phyloP scores from a whole-genome alignment of 2,113 vertebrate species.

The Stegostoma tigrinum region DNA sequence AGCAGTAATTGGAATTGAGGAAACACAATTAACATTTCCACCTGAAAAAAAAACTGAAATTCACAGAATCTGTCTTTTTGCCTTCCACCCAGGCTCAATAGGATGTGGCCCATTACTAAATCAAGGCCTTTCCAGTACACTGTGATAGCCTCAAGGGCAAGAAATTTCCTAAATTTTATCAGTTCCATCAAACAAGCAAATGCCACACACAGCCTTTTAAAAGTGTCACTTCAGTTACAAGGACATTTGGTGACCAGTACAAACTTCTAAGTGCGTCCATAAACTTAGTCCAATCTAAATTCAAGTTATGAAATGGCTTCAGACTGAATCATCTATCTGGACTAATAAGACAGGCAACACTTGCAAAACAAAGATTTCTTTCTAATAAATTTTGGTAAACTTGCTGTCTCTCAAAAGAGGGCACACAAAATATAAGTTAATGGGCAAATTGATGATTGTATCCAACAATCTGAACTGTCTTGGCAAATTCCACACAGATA shows the following conservation, averaged over 20 bases:
- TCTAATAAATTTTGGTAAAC: conserved; percentile 7
- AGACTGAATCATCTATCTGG: neutral
- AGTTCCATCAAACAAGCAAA: neutral
- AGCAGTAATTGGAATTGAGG: conserved; percentile 22
- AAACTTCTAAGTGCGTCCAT: neutral
- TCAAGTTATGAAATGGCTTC: neutral
- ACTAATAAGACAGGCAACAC: conserved; percentile 1
- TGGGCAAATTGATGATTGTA: neutral
- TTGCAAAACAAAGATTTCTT: conserved; percentile 19
- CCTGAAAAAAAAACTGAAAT: conserved; percentile 20
- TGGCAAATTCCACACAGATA: conserved; percentile 41
- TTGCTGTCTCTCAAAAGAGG: neutral
- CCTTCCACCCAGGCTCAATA: neutral
- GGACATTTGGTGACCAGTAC: neutral
- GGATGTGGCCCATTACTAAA: conserved; percentile 25
- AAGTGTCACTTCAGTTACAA: neutral
- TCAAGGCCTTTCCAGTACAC: neutral
- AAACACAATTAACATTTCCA: conserved; percentile 32
- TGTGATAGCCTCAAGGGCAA: neutral
- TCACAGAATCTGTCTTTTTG: conserved; percentile 6
- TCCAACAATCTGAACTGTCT: conserved; percentile 41
- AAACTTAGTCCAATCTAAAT: neutral
- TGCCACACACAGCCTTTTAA: neutral
- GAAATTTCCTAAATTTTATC: neutral
- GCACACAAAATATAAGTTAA: neutral